Base-by-base conservation (phyloP, 2,113 vertebrate genomes). In the Pygoscelis antarcticus region DNA sequence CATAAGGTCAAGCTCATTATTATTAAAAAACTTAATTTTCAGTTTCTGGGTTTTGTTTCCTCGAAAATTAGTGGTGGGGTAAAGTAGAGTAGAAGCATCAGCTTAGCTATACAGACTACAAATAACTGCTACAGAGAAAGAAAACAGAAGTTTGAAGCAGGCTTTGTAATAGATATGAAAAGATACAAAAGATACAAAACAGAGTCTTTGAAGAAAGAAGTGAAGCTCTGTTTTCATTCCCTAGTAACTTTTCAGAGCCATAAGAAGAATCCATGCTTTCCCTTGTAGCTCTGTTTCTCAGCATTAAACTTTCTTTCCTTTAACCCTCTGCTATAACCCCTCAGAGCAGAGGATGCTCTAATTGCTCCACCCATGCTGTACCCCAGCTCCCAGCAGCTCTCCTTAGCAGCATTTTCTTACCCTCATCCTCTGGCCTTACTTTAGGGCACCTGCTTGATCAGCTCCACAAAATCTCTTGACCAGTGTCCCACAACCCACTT, bases 341-440 rank as follows among this genome's bases (percentile, higher is more conserved):
- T 22, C 11, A 20, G 36, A 46, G 30, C 30, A 54, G n/a, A 74
- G 13, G 29, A 13, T n/a, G 21, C 16, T 71, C 52, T 18, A 9
- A 36, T 7, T 1, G 1, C 38, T 26, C 21, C 32, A 16, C 12
- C 32, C 25, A 8, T 3, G 7, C 25, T 3, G 5, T 8, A 0
- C 25, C 54, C 57, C 82, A 71, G 22, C 14, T 40, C 22, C 47
- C 40, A 49, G 38, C 17, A n/a, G 6, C 15, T 34, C n/a, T 19
- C 32, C 80, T 29, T 13, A 18, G 8, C 21, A 80, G 2, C 7
- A 7, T 30, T 58, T 84, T 1, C 46, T 55, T 26, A 52, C 58
- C 62, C 1, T 60, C 13, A 57, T 17, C 30, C 21, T 65, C 68
- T 10, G 10, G 14, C 40, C 88, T 29, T 42, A 13, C 29, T 34